Evolutionary conservation across 2,797 vertebrate genomes (phyloP).

Genomic region (Melanotaenia trifasciata): DNA sequence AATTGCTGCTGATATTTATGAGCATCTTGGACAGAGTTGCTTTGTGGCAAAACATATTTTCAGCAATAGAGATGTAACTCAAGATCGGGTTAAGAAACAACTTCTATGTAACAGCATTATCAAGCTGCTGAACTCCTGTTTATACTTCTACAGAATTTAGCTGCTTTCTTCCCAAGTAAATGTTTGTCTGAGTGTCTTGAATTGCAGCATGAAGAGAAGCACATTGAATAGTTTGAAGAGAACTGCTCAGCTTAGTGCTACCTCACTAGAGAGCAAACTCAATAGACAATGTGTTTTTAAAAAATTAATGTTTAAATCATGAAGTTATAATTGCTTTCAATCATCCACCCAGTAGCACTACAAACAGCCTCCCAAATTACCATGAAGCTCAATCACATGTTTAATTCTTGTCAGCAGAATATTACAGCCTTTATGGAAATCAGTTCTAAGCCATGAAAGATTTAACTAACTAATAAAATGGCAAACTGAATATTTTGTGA

Average conservation of each 20-base stretch:
- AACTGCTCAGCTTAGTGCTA: not conserved
- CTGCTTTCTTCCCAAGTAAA: not conserved
- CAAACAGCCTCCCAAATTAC: slow-evolving; percentile 6
- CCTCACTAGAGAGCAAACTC: not conserved
- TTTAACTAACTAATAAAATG: not conserved
- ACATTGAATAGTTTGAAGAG: not conserved
- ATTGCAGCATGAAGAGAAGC: not conserved
- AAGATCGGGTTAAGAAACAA: not conserved
- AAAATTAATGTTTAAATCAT: not conserved
- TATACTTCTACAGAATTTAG: not conserved
- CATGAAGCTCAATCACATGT: slow-evolving; percentile 1
- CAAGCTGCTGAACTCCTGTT: not conserved
- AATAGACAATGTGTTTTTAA: not conserved
- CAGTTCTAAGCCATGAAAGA: not conserved
- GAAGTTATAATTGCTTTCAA: not conserved
- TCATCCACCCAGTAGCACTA: not conserved
- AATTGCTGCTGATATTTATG: not conserved
- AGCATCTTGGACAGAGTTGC: not conserved
- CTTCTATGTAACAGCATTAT: not conserved
- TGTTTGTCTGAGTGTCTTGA: not conserved
- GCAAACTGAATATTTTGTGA: not conserved
- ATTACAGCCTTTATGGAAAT: not conserved
- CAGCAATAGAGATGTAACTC: not conserved
- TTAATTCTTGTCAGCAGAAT: not conserved
- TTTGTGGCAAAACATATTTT: not conserved